phyloP scores from a whole-genome alignment of 2,797 vertebrate genomes.

The Sardinella longiceps region DNA sequence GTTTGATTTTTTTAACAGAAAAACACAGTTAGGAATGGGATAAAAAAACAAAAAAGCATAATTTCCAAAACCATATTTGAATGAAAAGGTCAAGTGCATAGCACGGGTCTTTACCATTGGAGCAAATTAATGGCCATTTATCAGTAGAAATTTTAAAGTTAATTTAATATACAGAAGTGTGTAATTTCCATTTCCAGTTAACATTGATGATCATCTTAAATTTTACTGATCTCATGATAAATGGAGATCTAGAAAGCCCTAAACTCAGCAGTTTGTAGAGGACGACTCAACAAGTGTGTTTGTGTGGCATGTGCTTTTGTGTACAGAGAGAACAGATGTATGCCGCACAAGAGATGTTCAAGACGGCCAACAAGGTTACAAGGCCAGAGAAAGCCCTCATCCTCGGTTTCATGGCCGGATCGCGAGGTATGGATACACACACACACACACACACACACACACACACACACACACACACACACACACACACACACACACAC shows the following conservation, averaged over 20 bases:
- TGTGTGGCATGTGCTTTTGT: conserved; percentile 10
- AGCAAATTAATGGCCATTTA: too few relatives aligned
- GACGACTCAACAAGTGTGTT: neutral
- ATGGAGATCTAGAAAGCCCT: neutral
- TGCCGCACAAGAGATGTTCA: conserved; percentile 98
- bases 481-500: too few relatives aligned
- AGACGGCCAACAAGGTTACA: conserved; percentile 98
- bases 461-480: too few relatives aligned
- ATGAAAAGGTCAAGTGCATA: too few relatives aligned
- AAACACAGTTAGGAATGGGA: too few relatives aligned
- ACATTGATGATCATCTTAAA: too few relatives aligned
- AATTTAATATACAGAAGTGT: neutral
- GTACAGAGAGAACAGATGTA: conserved; percentile 94
- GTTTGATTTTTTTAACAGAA: too few relatives aligned
- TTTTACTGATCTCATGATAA: neutral
- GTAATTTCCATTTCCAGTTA: neutral
- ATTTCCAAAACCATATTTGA: neutral
- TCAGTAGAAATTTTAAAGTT: too few relatives aligned
- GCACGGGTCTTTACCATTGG: too few relatives aligned
- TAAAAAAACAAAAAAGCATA: neutral
- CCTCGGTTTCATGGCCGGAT: conserved; percentile 98
- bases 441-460: neutral
- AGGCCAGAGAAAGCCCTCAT: conserved; percentile 98
- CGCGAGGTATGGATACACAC: conserved; percentile 79
- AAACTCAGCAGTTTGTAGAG: neutral